A percentile compares a stretch with the other conserved stretches of the same genome.
Evolutionary conservation across 2,888 invertebrate genomes (phyloP).

Genomic region (Eumerus sabulonum): DNA sequence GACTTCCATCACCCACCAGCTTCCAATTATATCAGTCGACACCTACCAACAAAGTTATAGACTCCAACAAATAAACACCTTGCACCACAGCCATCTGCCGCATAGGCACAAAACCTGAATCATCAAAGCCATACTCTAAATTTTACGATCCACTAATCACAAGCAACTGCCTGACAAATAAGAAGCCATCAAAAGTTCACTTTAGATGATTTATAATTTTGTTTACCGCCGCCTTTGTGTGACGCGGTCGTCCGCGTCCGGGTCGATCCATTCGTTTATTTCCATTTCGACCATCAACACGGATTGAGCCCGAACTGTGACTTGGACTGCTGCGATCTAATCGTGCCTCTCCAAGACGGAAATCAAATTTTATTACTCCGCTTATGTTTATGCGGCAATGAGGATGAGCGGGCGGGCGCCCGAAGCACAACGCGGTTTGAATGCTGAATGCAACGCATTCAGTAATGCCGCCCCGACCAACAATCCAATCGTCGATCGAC

Average conservation of each 20-base stretch:
- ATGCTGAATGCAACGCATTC: constrained; percentile 42
- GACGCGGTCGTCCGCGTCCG: background rate
- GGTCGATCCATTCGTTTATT: constrained; percentile 42
- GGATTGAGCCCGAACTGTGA: background rate
- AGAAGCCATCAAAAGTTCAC: constrained; percentile 38
- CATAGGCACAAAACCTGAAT: constrained; percentile 8
- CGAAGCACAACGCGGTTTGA: constrained; percentile 9
- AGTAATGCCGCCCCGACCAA: background rate
- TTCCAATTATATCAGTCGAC: too few species aligned
- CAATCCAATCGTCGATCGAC: constrained; percentile 26
- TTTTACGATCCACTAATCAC: constrained; percentile 10
- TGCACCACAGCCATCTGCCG: background rate
- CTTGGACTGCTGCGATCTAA: constrained; percentile 21
- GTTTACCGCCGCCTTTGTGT: constrained; percentile 47
- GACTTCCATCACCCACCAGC: too few species aligned
- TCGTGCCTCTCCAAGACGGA: constrained; percentile 52
- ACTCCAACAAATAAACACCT: too few species aligned
- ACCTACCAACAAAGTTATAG: too few species aligned
- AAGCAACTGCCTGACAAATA: constrained; percentile 18
- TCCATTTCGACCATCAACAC: constrained; percentile 31
- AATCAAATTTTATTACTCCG: constrained; percentile 55
- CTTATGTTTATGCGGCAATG: constrained; percentile 44
- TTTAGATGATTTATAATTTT: constrained; percentile 48
- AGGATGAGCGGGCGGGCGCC: background rate
- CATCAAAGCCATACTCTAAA: constrained; percentile 15